Evolutionary conservation across 2,888 invertebrate genomes (phyloP).

Genomic region (Endotricha flammealis): DNA sequence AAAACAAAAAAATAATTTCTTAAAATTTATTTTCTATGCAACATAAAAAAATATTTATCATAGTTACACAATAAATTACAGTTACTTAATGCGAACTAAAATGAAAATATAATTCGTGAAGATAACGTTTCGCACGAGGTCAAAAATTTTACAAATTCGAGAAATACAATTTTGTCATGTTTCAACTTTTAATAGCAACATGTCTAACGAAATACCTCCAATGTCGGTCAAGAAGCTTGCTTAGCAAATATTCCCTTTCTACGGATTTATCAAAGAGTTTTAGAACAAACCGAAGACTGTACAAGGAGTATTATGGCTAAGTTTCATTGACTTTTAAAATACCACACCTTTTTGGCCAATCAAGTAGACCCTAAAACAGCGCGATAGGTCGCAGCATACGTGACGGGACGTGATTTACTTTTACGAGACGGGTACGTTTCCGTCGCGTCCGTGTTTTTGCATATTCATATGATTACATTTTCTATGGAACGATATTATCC

Average conservation of each 20-base stretch:
- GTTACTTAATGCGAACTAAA: conserved; percentile 74
- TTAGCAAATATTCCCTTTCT: conserved; percentile 37
- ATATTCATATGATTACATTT: no score
- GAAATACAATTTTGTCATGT: conserved; percentile 51
- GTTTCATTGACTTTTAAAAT: no score
- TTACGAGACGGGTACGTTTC: no score
- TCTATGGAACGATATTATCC: no score
- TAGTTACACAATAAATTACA: conserved; percentile 76
- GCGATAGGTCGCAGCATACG: no score
- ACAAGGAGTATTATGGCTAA: no score
- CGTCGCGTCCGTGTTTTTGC: no score
- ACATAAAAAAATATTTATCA: conserved; percentile 79
- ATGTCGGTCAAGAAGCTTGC: conserved; percentile 47
- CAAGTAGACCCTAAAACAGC: no score
- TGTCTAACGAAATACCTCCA: conserved; percentile 42
- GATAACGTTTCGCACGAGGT: conserved; percentile 45
- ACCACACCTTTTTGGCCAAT: no score
- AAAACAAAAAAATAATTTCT: conserved; percentile 47
- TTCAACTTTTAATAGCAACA: conserved; percentile 39
- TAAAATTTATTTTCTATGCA: conserved; percentile 79
- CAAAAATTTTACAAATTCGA: conserved; percentile 31
- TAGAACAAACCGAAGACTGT: conserved; percentile 2
- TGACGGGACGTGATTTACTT: no score
- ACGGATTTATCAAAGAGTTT: conserved; percentile 12
- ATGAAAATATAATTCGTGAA: conserved; percentile 64